Evolutionary conservation across 2,888 invertebrate genomes (phyloP), one percentile per base, ranked within the genome.

Genomic region (Lochmaea crataegi): DNA sequence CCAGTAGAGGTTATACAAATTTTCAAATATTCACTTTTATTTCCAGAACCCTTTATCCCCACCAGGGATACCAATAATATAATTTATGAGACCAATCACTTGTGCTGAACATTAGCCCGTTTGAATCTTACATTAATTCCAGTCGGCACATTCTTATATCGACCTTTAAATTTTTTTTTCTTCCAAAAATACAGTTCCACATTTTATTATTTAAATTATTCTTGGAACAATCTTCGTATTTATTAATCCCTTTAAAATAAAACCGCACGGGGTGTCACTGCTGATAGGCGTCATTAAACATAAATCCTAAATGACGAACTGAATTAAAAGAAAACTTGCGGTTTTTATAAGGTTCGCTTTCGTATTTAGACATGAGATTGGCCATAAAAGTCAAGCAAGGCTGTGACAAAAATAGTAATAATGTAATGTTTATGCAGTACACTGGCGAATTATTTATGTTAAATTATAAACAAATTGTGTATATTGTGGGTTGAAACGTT

Each of bases 301-400:
- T 65, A 67, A 63, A 69, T 69, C 22, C 38, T 48, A 73, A 73
- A 65, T 67, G 72, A 65, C 68, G 68, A 68, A 67, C 61, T 53
- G 61, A 72, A 74, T 58, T 48, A 42, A 68, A 73, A 60, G 60
- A 69, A 72, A 72, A 67, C 61, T 71, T 68, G 75, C 65, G 66
- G 65, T 68, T 58, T 76, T 73, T 76, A 77, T 77, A 77, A 72
- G 77, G 75, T 67, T 68, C 65, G 71, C 57, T 73, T 69, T 73
- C 74, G 41, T 69, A 72, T 76, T 74, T 72, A 72, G 76, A 68
- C 72, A 70, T 68, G 68, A 53, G 73, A 74, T 73, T 75, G 64
- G 57, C 76, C 76, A 70, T 77, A 77, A 76, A 77, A 58, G 76
- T 70, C 67, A 69, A 63, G 61, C 73, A 77, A 77, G 77, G 77